Evolutionary conservation across 2,797 vertebrate genomes (phyloP), one percentile per base, ranked within the genome.

Genomic region (Acrocephalus scirpaceus): DNA sequence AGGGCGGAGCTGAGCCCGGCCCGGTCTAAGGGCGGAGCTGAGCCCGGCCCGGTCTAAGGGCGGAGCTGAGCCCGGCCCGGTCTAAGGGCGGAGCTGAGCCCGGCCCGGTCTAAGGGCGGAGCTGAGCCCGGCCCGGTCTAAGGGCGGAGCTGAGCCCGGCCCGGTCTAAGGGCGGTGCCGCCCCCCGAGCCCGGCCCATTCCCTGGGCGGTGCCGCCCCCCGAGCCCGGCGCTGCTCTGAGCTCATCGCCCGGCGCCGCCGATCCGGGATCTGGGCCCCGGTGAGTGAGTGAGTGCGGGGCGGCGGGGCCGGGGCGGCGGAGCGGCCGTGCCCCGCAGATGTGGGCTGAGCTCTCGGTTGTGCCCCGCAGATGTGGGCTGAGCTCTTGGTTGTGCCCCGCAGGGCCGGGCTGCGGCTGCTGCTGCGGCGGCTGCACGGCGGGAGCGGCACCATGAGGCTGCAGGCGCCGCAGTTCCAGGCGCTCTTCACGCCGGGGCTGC

Each of bases 401-500:
- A 93, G 95, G 88, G 90, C 73, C 6, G 69, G 77, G 66, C 69
- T 78, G 65, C 60, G 79, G 71, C 80, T 89, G 90, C 80, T 89
- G 91, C 65, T 65, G 15, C 87, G 73, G 38, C 71, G 69, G 72
- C 71, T 48, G 91, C 94, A 51, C 34, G 48, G 94, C 27, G 88
- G 69, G n/a, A 53, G 40, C 8, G 97, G 95, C 86, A 98, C 98
- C 10, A 99, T 99, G 99, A 98, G 98, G 97, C 91, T 99, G 83
- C 98, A 99, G 95, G 98, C 98, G 22, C 97, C 98, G 1, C 98
- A 99, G 92, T 99, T 99, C 87, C 97, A 98, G 97, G 98, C 98
- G 23, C 98, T 99, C 67, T 99, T 99, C 97, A 99, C 98, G 2
- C 98, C 99, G 21, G 99, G 99, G 26, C 97, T 99, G 47, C 99